Conservation (phyloP, 2,113 vertebrate genomes). For the Ardeotis arabs region DNA sequence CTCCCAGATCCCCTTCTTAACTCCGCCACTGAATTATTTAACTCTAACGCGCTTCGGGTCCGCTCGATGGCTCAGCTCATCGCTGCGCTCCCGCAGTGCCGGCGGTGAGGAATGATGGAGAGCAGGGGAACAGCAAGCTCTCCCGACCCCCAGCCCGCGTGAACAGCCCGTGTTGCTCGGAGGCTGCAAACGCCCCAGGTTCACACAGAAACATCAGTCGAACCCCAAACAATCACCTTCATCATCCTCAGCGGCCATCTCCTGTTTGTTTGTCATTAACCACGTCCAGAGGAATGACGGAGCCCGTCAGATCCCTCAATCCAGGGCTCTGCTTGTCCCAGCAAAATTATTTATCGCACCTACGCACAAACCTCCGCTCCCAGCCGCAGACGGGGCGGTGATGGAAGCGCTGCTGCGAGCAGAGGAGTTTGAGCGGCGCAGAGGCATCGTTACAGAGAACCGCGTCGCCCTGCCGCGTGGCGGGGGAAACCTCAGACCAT, state of each 20-base stretch:
- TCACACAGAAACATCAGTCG: accelerated
- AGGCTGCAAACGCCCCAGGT: neutral
- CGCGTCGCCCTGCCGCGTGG: accelerated
- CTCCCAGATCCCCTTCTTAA: neutral
- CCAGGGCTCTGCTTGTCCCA: neutral
- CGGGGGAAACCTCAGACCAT: accelerated
- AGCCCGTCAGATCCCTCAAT: accelerated
- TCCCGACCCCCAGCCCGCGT: neutral
- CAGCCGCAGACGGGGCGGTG: accelerated
- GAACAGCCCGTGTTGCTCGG: accelerated
- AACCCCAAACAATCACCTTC: neutral
- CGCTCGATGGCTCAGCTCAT: neutral
- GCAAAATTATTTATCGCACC: neutral
- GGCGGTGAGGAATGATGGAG: neutral
- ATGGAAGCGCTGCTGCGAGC: accelerated
- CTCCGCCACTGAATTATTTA: neutral
- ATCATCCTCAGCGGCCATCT: neutral
- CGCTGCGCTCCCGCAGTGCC: neutral
- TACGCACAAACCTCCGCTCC: too few species aligned
- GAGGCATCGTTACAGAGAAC: neutral
- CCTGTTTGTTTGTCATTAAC: too few species aligned
- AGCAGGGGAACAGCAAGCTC: neutral
- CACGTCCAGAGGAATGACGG: neutral
- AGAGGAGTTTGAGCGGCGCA: neutral
- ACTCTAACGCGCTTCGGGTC: neutral